Evolutionary conservation across 1,140 invertebrate species (phyloP), one percentile per base, ranked within the genome.

Genomic region (Lanistes nyassanus): DNA sequence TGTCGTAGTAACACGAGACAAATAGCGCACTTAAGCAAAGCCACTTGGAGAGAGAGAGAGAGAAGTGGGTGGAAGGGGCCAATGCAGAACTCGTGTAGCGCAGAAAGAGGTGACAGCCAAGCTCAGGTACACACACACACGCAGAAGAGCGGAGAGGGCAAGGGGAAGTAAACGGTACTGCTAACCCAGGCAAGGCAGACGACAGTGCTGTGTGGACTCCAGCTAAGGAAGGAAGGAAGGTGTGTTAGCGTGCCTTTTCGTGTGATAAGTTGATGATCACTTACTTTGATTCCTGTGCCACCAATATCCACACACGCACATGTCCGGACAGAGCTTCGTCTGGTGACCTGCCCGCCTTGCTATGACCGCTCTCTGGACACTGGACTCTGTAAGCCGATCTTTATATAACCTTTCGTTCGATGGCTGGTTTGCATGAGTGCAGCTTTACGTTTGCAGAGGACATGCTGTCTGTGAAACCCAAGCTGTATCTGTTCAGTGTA

Each of bases 361-460:
- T 42, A 72, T 72, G 70, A 62, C 70, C 16, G 55, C 70, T 62
- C 70, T 72, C 36, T 72, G 70, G 70, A 72, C 70, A 13, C 36
- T 72, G 70, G 70, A 72, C 37, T 37, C 55, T 26, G 51, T 42
- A 37, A 56, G 56, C n/a, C 42, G 70, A 26, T 55, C 21, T 29
- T 56, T 23, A 53, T 23, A 11, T 23, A 53, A 60, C 23, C 23
- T 11, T 60, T 60, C 29, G n/a, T n/a, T 60, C 56, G 13, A 31
- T 16, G 56, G 23, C 56, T n/a, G n/a, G 23, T 13, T 53, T 53
- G 13, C 51, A 23, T 53, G 13, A 53, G 51, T 53, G 51, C 51
- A 53, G 51, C 26, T 56, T 56, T 53, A 26, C 31, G n/a, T 31
- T 5, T 21, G 19, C 31, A 21, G 16, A 42, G 21, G 16, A n/a